Conservation (phyloP, 2,888 invertebrate genomes). For the Halictus ligatus region DNA sequence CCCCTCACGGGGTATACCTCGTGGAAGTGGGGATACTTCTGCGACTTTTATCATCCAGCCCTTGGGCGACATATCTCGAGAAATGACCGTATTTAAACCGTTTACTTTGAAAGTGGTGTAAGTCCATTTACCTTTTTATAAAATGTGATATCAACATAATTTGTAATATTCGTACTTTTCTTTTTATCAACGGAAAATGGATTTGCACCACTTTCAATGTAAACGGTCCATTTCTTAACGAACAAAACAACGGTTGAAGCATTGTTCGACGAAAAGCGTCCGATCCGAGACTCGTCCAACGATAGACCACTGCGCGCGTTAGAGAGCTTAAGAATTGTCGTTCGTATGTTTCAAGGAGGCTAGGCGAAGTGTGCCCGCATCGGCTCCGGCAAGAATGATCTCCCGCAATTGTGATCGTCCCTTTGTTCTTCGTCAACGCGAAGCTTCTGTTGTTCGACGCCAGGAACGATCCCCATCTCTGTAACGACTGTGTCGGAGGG, state of each 20-base stretch:
- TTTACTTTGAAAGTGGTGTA: too few relatives aligned
- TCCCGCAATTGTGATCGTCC: conserved; percentile 63
- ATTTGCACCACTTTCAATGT: too few relatives aligned
- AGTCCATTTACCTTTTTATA: too few relatives aligned
- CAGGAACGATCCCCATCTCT: background rate
- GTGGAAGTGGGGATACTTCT: too few relatives aligned
- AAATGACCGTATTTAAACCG: too few relatives aligned
- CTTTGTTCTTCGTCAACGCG: conserved; percentile 1
- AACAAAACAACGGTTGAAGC: background rate
- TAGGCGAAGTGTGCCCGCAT: background rate
- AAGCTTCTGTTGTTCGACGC: background rate
- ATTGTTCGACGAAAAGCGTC: background rate
- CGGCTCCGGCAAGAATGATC: conserved; percentile 61
- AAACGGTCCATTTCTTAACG: too few relatives aligned
- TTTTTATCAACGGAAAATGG: too few relatives aligned
- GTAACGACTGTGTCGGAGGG: background rate
- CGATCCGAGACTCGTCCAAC: background rate
- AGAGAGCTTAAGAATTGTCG: conserved; percentile 9
- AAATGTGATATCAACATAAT: too few relatives aligned
- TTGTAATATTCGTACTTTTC: too few relatives aligned
- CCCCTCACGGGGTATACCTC: too few relatives aligned
- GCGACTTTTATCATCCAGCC: too few relatives aligned
- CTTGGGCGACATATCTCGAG: too few relatives aligned
- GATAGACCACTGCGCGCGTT: background rate
- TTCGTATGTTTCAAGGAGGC: conserved; percentile 29